These are phyloP conservation scores for Irena cyanogastra DNA, from an alignment of 2,113 vertebrate genomes.

Conservation along the genomic window DNA sequence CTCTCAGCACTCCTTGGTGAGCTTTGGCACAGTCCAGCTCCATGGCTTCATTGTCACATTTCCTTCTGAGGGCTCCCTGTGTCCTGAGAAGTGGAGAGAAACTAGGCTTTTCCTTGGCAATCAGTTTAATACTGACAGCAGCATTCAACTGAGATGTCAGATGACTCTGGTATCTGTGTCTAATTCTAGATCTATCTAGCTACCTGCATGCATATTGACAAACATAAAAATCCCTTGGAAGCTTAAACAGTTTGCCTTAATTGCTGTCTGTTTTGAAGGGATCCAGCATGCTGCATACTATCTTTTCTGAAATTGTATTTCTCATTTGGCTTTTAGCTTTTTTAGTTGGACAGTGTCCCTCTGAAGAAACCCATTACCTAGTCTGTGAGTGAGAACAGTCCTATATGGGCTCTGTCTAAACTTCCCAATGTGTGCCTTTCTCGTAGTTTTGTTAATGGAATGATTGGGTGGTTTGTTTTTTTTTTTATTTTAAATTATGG, in stretches of 20 bases:
- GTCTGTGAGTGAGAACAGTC: neutral
- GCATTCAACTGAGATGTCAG: neutral
- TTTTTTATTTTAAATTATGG: neutral
- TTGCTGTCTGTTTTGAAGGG: neutral
- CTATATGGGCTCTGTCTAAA: neutral
- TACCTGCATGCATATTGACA: neutral
- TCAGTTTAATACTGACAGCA: neutral
- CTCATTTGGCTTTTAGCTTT: neutral
- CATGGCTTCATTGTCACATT: neutral
- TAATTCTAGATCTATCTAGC: neutral
- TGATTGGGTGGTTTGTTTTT: fast-evolving
- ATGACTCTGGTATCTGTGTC: neutral
- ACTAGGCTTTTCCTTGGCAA: neutral
- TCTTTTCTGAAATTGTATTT: neutral
- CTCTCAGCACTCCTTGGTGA: neutral
- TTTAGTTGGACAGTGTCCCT: neutral
- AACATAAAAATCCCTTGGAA: neutral
- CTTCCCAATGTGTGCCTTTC: fast-evolving
- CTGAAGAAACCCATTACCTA: fast-evolving
- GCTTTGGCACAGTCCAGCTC: neutral
- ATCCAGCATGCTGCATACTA: fast-evolving
- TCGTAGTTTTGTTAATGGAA: neutral
- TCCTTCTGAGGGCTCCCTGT: neutral
- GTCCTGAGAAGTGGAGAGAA: neutral
- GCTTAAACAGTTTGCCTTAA: neutral